A percentile compares a stretch with the other conserved stretches of the same genome.
Conservation (phyloP, 2,113 vertebrate species). For the Pipra filicauda region DNA sequence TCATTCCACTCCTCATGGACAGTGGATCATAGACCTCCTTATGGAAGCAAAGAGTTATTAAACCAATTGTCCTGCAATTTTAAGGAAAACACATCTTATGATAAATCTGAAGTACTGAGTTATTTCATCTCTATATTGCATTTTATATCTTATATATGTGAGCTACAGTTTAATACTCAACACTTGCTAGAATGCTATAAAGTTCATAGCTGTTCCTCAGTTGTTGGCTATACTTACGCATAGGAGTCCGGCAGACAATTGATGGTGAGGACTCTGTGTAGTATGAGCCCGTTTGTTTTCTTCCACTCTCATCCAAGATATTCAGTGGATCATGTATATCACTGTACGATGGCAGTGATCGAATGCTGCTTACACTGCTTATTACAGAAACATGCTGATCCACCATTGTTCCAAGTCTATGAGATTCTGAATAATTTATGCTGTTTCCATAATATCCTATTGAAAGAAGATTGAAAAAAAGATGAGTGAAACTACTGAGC, state of each 20-base stretch:
- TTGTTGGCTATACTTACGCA: conserved; percentile 66
- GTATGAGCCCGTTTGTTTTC: conserved; percentile 79
- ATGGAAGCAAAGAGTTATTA: background rate
- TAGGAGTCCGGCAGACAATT: conserved; percentile 71
- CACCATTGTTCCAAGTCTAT: conserved; percentile 86
- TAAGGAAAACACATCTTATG: background rate
- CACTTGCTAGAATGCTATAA: background rate
- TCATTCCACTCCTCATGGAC: background rate
- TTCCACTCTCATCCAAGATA: conserved; percentile 86
- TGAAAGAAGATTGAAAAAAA: conserved; percentile 16
- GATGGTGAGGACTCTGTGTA: conserved; percentile 78
- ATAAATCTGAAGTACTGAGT: background rate
- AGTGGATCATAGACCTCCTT: background rate
- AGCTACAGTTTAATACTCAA: background rate
- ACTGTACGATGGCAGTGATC: conserved; percentile 80
- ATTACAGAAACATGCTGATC: conserved; percentile 97
- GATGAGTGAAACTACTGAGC: background rate
- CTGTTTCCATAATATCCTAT: conserved; percentile 87
- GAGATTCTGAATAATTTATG: conserved; percentile 81
- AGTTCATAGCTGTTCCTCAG: background rate
- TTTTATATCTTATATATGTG: background rate
- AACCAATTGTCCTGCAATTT: background rate
- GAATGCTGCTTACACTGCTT: conserved; percentile 88
- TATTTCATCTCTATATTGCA: background rate
- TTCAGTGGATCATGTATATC: conserved; percentile 94